A percentile compares a stretch with the other conserved stretches of the same genome.
These are phyloP conservation scores for Teleogryllus occipitalis DNA, from an alignment of 1,140 invertebrate species.

Conservation along the genomic window DNA sequence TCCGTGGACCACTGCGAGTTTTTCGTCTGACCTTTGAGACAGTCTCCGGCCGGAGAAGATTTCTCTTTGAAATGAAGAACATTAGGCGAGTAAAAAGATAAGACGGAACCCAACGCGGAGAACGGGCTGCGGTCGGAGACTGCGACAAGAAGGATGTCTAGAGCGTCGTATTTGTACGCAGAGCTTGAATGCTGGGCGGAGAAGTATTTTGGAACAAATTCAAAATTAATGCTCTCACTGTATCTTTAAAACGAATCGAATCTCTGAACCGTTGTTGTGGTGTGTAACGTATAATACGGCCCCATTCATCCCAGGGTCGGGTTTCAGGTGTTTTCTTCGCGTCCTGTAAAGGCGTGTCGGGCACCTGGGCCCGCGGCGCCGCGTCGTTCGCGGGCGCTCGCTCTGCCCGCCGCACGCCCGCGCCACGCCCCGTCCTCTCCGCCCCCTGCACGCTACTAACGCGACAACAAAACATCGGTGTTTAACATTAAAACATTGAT, in stretches of 20 bases:
- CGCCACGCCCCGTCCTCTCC: not conserved
- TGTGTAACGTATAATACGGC: not conserved
- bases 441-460: too few relatives aligned
- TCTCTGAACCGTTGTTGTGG: not conserved
- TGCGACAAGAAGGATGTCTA: not conserved
- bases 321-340: not conserved
- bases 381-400: not conserved
- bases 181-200: not conserved
- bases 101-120: too few relatives aligned
- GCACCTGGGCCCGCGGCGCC: too few relatives aligned
- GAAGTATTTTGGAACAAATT: not conserved
- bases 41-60: too few relatives aligned
- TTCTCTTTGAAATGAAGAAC: too few relatives aligned
- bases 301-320: not conserved
- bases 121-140: too few relatives aligned
- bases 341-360: not conserved
- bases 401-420: not conserved
- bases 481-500: too few relatives aligned
- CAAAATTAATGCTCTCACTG: not conserved
- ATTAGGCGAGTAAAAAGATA: too few relatives aligned
- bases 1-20: not conserved
- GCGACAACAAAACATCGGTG: too few relatives aligned
- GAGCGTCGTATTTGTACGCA: not conserved
- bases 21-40: not conserved
- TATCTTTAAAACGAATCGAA: not conserved